Conservation (phyloP, 2,888 invertebrate species). For the Molorchus minor region DNA sequence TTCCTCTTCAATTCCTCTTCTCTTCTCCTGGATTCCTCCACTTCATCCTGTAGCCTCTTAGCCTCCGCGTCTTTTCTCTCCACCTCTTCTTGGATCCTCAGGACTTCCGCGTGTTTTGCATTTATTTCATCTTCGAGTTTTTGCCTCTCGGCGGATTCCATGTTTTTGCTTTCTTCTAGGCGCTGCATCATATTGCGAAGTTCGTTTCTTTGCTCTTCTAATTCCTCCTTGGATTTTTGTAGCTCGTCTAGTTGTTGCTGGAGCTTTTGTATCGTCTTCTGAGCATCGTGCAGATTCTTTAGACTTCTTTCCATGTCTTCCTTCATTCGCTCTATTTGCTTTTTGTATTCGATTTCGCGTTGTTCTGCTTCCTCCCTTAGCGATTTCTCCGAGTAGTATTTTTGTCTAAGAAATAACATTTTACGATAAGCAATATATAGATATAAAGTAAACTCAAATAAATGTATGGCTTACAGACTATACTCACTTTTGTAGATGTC, state of each 20-base stretch:
- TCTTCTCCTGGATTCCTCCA: conserved; percentile 52
- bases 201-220: conserved; percentile 85
- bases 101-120: conserved; percentile 73
- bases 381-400: conserved; percentile 88
- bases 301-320: conserved; percentile 91
- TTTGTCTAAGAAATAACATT: conserved; percentile 70
- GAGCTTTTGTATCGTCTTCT: conserved; percentile 82
- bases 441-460: too few species aligned
- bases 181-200: conserved; percentile 89
- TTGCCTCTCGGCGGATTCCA: conserved; percentile 84
- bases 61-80: conserved; percentile 55
- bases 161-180: conserved; percentile 88
- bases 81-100: conserved; percentile 53
- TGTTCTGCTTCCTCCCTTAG: conserved; percentile 94
- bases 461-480: too few species aligned
- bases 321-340: conserved; percentile 86
- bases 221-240: conserved; percentile 88
- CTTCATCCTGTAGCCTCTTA: conserved; percentile 54
- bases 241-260: conserved; percentile 90
- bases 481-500: conserved; percentile 55
- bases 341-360: conserved; percentile 94
- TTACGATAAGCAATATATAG: conserved; percentile 2
- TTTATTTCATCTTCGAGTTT: conserved; percentile 90
- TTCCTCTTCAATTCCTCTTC: conserved; percentile 50
- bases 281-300: conserved; percentile 77